Evolutionary conservation across 2,113 vertebrate species (phyloP).

Genomic region (Haliaeetus leucogaster): DNA sequence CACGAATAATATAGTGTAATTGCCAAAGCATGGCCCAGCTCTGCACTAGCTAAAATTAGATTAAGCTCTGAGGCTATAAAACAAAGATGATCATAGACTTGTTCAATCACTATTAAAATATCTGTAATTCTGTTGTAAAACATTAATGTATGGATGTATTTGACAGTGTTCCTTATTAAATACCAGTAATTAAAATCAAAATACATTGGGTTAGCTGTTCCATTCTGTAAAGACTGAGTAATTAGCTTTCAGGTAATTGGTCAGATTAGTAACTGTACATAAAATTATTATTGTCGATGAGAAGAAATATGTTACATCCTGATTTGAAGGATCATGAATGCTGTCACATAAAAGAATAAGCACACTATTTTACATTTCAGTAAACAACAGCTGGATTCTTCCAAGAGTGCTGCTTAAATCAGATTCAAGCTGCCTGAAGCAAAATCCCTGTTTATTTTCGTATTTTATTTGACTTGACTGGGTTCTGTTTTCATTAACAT

Average conservation of each 20-base stretch:
- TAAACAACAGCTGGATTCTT: slow-evolving; percentile 75
- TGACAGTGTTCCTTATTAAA: slow-evolving; percentile 69
- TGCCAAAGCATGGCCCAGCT: slow-evolving; percentile 16
- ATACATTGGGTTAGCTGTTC: slow-evolving; percentile 47
- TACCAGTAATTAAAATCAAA: slow-evolving; percentile 69
- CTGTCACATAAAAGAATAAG: slow-evolving; percentile 57
- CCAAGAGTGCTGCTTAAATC: slow-evolving; percentile 69
- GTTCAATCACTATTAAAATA: slow-evolving; percentile 67
- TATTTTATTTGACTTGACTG: slow-evolving; percentile 70
- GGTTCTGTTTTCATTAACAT: slow-evolving; percentile 74
- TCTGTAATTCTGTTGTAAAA: slow-evolving; percentile 67
- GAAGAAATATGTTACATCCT: slow-evolving; percentile 39
- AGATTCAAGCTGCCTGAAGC: slow-evolving; percentile 66
- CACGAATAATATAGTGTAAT: slow-evolving; percentile 21
- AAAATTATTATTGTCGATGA: slow-evolving; percentile 47
- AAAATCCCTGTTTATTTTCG: slow-evolving; percentile 71
- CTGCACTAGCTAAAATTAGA: slow-evolving; percentile 61
- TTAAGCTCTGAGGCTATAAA: slow-evolving; percentile 67
- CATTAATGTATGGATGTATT: slow-evolving; percentile 64
- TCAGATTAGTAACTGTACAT: slow-evolving; percentile 58
- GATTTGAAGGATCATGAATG: slow-evolving; percentile 46
- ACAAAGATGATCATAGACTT: slow-evolving; percentile 60
- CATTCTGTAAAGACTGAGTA: slow-evolving; percentile 53
- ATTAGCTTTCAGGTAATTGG: slow-evolving; percentile 65
- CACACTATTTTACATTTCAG: slow-evolving; percentile 73